phyloP scores from a whole-genome alignment of 2,797 vertebrate species.

The Gouania willdenowi region DNA sequence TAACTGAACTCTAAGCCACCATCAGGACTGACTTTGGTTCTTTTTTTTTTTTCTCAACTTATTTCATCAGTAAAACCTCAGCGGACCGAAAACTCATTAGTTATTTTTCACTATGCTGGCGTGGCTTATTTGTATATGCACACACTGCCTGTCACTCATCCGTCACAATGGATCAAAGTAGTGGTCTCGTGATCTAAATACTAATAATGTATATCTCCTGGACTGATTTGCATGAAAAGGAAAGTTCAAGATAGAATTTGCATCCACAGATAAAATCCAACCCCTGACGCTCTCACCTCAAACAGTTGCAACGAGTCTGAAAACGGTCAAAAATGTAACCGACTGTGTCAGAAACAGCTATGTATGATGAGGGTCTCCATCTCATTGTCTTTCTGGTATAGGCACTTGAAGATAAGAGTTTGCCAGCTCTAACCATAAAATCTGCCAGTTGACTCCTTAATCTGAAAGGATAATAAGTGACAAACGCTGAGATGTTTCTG shows the following conservation, averaged over 20 bases:
- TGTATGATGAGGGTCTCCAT: neutral
- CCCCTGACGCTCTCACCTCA: conserved; percentile 39
- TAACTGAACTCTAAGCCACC: conserved; percentile 45
- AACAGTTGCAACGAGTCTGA: conserved; percentile 34
- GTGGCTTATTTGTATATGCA: conserved; percentile 41
- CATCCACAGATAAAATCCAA: conserved; percentile 56
- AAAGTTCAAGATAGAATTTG: conserved; percentile 54
- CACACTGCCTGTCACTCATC: conserved; percentile 38
- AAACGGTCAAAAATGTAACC: conserved; percentile 45
- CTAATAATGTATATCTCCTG: conserved; percentile 8
- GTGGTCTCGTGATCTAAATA: conserved; percentile 2
- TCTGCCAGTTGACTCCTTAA: conserved; percentile 80
- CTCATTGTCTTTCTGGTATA: conserved; percentile 56
- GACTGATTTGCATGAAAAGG: conserved; percentile 59
- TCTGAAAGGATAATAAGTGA: conserved; percentile 87
- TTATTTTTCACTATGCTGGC: conserved; percentile 23
- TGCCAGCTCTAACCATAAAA: conserved; percentile 68
- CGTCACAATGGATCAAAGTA: conserved; percentile 5
- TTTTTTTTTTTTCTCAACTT: conserved; percentile 32
- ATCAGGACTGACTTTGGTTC: no score
- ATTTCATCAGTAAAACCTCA: conserved; percentile 11
- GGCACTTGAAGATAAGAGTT: conserved; percentile 73
- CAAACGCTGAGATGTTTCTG: conserved; percentile 75
- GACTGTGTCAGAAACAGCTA: neutral
- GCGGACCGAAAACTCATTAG: conserved; percentile 34